phyloP scores from a whole-genome alignment of 2,113 vertebrate genomes.

The Embiotoca jacksoni region DNA sequence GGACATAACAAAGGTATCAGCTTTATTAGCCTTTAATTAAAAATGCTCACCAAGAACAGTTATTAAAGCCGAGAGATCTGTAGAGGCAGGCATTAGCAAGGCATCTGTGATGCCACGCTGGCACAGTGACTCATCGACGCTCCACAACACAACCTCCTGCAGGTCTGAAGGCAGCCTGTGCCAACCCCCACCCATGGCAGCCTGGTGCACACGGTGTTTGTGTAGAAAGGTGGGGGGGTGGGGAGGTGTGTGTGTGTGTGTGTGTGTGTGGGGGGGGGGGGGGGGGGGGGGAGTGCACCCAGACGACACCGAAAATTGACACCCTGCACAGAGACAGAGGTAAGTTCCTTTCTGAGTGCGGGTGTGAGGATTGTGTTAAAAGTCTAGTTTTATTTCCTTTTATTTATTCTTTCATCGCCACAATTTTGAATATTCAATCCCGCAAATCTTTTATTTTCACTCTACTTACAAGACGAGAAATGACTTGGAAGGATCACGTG shows the following conservation, averaged over 20 bases:
- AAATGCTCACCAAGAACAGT: constrained; percentile 47
- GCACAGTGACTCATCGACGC: constrained; percentile 69
- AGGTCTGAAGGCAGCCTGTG: constrained; percentile 51
- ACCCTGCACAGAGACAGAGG: constrained; percentile 19
- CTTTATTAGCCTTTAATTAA: constrained; percentile 65
- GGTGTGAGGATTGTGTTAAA: not conserved
- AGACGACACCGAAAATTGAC: not conserved
- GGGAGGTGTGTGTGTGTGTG: not conserved
- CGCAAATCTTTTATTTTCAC: not conserved
- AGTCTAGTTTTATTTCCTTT: not conserved
- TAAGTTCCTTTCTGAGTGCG: constrained; percentile 30
- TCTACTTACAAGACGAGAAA: not conserved
- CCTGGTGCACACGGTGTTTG: constrained; percentile 29
- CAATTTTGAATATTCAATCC: not conserved
- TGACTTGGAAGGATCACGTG: constrained; percentile 5
- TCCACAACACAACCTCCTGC: constrained; percentile 66
- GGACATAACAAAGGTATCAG: constrained; percentile 38
- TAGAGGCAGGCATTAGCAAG: constrained; percentile 54
- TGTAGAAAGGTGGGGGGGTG: constrained; percentile 28
- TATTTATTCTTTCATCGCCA: not conserved
- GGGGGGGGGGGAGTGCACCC: not conserved
- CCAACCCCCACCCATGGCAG: constrained; percentile 47
- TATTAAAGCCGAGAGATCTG: constrained; percentile 55
- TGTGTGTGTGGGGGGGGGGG: too few species aligned
- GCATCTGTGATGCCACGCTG: constrained; percentile 61